Evolutionary conservation across 2,113 vertebrate genomes (phyloP).

Genomic region (Mus musculus): DNA sequence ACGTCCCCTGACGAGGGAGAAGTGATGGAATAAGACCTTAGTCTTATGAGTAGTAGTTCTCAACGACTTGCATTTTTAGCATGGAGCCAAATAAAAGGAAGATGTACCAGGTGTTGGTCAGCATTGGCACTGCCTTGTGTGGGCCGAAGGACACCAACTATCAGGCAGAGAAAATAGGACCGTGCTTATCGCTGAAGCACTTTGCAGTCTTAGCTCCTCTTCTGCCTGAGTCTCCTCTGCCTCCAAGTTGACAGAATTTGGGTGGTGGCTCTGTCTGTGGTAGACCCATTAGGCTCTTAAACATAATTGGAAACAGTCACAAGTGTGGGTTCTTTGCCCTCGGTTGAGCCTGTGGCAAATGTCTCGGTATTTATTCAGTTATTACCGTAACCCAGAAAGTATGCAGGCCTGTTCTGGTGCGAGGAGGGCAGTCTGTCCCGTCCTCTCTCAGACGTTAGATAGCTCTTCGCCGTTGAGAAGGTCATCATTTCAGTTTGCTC

Average conservation of each 20-base stretch:
- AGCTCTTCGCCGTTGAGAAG: not conserved
- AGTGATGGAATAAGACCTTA: not conserved
- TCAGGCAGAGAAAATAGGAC: not conserved
- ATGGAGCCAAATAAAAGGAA: not conserved
- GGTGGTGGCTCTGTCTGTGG: conserved; percentile 12
- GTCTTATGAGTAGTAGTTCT: not conserved
- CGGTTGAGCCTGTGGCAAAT: not conserved
- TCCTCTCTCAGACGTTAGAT: not conserved
- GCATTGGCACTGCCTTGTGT: not conserved
- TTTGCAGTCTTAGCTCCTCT: not conserved
- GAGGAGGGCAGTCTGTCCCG: not conserved
- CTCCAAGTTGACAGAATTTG: not conserved
- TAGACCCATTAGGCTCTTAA: not conserved
- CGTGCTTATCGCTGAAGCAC: not conserved
- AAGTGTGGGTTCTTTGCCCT: conserved; percentile 2
- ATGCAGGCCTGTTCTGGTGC: conserved; percentile 7
- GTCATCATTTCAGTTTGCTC: conserved; percentile 23
- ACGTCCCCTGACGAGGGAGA: not conserved
- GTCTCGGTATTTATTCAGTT: not conserved
- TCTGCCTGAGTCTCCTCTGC: not conserved
- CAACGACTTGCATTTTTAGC: not conserved
- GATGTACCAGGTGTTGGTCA: too few species aligned
- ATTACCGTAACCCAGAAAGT: conserved; percentile 38
- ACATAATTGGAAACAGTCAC: conserved; percentile 57
- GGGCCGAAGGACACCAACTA: not conserved